A percentile compares a stretch with the other conserved stretches of the same genome.
phyloP scores from a whole-genome alignment of 2,113 vertebrate genomes.

The Maccullochella peelii region DNA sequence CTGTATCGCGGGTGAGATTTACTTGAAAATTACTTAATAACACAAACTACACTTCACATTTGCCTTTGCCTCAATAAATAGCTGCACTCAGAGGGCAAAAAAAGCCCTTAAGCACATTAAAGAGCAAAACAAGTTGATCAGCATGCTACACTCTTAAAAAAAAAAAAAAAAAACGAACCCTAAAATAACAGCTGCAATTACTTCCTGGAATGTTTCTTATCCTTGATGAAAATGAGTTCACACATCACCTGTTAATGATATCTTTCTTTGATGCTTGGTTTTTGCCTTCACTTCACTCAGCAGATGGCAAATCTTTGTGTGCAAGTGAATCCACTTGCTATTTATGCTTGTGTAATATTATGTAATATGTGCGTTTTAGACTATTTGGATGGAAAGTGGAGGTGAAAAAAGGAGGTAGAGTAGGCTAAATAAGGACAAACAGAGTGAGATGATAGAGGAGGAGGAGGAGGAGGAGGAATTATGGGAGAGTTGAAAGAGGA shows the following conservation, averaged over 20 bases:
- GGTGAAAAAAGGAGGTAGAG: background rate
- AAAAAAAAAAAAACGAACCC: background rate
- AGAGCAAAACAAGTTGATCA: conserved; percentile 12
- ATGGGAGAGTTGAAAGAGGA: conserved; percentile 6
- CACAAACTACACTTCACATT: conserved; percentile 21
- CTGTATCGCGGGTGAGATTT: background rate
- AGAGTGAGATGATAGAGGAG: background rate
- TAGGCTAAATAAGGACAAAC: background rate
- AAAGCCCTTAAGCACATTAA: conserved; percentile 28
- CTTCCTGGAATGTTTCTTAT: background rate
- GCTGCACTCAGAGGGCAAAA: background rate
- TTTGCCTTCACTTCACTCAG: background rate
- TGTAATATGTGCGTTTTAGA: too few relatives aligned
- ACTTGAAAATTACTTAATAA: conserved; percentile 15
- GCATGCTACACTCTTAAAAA: background rate
- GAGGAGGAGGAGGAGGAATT: background rate
- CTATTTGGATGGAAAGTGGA: background rate
- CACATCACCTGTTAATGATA: conserved; percentile 21
- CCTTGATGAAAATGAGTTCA: conserved; percentile 16
- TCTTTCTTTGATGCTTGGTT: background rate
- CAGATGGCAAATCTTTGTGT: background rate
- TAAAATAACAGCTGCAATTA: background rate
- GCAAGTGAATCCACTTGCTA: background rate
- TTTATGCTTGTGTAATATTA: too few relatives aligned
- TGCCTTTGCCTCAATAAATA: conserved; percentile 15